phyloP scores from a whole-genome alignment of 2,113 vertebrate species.

The Bubo bubo region DNA sequence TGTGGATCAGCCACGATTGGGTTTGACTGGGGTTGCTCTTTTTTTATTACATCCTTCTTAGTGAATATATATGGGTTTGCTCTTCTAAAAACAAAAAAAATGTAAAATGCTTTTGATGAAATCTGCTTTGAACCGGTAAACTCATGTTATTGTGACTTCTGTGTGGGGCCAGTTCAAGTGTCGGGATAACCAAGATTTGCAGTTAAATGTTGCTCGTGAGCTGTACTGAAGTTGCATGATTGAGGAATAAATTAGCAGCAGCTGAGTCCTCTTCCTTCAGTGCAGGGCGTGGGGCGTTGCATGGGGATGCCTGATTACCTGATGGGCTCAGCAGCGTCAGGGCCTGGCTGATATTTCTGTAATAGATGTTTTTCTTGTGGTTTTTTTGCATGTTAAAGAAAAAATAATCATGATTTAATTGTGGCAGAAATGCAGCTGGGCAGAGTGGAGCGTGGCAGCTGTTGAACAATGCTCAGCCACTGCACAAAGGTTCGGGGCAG shows the following conservation, averaged over 20 bases:
- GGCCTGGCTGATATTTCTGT: neutral
- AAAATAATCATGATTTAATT: neutral
- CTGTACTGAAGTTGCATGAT: fast-evolving
- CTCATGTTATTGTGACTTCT: fast-evolving
- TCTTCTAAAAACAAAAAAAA: neutral
- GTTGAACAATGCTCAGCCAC: neutral
- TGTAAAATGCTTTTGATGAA: neutral
- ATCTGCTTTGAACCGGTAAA: neutral
- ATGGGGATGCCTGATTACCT: neutral
- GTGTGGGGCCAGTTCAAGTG: fast-evolving
- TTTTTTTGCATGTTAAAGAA: neutral
- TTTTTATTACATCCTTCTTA: neutral
- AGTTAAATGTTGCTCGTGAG: fast-evolving
- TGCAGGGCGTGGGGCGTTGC: neutral
- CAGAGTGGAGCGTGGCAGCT: neutral
- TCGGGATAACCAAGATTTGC: neutral
- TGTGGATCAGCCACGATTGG: fast-evolving
- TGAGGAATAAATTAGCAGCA: neutral
- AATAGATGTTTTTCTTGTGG: neutral
- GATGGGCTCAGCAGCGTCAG: neutral
- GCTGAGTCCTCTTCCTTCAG: neutral
- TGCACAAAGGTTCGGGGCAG: neutral
- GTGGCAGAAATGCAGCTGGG: neutral
- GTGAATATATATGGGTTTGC: neutral
- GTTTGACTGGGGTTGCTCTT: neutral